A percentile compares a stretch with the other conserved stretches of the same genome.
These are phyloP conservation scores for Isurus oxyrinchus DNA, from an alignment of 2,113 vertebrate species.

Conservation along the genomic window DNA sequence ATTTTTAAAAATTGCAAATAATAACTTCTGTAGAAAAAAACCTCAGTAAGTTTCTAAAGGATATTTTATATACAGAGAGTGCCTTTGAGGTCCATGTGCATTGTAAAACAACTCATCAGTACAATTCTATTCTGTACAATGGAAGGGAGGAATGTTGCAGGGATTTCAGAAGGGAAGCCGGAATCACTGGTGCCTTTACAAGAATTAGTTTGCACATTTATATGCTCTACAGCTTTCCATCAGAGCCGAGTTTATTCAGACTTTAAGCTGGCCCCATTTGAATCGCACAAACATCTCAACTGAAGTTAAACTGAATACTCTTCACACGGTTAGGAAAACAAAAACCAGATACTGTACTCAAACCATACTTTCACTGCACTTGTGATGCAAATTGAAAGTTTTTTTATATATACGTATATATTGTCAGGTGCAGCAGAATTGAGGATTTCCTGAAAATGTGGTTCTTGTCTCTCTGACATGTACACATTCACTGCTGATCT, in stretches of 20 bases:
- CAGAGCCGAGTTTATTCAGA: not conserved
- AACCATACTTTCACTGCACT: not conserved
- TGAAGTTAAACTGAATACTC: not conserved
- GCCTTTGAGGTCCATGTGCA: not conserved
- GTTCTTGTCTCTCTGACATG: not conserved
- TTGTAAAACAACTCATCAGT: not conserved
- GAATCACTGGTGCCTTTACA: not conserved
- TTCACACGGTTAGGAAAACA: not conserved
- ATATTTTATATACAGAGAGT: not conserved
- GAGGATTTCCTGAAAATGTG: not conserved
- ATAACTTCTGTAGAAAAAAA: not conserved
- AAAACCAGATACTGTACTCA: not conserved
- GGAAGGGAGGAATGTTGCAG: not conserved
- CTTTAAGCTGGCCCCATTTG: conserved; percentile 2
- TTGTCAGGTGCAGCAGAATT: not conserved
- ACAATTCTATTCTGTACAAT: not conserved
- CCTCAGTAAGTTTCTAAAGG: not conserved
- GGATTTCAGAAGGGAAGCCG: conserved; percentile 8
- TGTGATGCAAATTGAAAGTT: not conserved
- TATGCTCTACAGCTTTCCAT: not conserved
- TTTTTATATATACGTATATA: not conserved
- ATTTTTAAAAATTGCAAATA: not conserved
- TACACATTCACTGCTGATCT: not conserved
- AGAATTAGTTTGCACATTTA: not conserved
- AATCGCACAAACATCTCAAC: not conserved